These are phyloP conservation scores for Unio pictorum DNA, from an alignment of 2,888 invertebrate genomes.

Conservation along the genomic window DNA sequence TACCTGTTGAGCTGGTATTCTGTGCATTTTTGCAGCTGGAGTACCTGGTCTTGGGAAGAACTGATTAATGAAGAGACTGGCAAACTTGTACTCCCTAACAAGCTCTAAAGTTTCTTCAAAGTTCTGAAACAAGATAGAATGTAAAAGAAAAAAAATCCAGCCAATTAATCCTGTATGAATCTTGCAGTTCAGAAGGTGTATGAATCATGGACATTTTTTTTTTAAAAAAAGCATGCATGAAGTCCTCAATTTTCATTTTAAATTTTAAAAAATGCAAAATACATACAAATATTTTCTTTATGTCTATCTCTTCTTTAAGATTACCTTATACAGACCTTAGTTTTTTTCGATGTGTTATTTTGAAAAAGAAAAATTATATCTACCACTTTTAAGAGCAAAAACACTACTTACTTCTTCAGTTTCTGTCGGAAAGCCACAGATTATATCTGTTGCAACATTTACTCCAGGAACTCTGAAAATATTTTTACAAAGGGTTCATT, in stretches of 20 bases:
- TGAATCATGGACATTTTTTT: no score
- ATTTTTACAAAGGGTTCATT: neutral
- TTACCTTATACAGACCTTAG: no score
- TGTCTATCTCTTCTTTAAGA: no score
- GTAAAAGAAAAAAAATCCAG: neutral
- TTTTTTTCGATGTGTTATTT: no score
- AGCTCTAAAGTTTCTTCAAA: conserved; percentile 90
- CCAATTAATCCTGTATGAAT: no score
- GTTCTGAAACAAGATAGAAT: conserved; percentile 74
- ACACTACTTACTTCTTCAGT: conserved; percentile 76
- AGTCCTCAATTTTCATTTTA: no score
- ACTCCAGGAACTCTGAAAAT: conserved; percentile 85
- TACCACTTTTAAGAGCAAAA: neutral
- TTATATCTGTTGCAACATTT: conserved; percentile 97
- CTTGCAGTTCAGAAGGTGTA: no score
- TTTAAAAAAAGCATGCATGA: no score
- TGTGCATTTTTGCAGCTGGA: conserved; percentile 90
- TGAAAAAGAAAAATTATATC: neutral
- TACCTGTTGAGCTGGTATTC: conserved; percentile 85
- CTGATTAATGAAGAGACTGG: conserved; percentile 97
- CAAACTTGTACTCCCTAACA: conserved; percentile 89
- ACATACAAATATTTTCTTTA: no score
- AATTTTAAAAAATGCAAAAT: no score
- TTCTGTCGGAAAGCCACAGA: conserved; percentile 98
- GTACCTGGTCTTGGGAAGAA: conserved; percentile 97